Conservation (phyloP, 1,140 invertebrate species). For the Calephelis nemesis region DNA sequence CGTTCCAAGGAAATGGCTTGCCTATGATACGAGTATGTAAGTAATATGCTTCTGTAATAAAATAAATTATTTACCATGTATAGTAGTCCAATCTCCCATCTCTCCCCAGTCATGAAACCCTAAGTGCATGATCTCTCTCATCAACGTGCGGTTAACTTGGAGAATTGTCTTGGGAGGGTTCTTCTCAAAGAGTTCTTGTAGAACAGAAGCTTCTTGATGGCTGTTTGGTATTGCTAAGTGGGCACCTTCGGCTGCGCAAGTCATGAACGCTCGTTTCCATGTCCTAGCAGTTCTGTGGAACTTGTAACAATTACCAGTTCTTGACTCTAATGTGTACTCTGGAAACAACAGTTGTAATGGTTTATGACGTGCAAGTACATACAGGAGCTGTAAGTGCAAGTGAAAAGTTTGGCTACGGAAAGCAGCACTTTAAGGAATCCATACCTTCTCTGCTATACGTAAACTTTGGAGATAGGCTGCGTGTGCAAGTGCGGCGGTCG, state of each 20-base stretch:
- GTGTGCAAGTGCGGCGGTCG: no score
- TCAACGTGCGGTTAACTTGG: slow-evolving; percentile 9
- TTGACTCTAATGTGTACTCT: slow-evolving; percentile 28
- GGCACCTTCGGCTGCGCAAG: slow-evolving; percentile 32
- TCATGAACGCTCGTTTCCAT: slow-evolving; percentile 34
- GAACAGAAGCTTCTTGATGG: slow-evolving; percentile 25
- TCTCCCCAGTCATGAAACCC: slow-evolving; percentile 39
- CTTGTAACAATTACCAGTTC: slow-evolving; percentile 37
- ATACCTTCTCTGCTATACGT: no score
- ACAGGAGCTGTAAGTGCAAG: no score
- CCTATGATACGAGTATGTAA: no score
- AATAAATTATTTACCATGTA: slow-evolving; percentile 28
- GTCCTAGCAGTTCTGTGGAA: slow-evolving; percentile 28
- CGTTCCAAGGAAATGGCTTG: no score
- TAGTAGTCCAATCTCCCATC: slow-evolving; percentile 32
- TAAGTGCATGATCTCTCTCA: slow-evolving; percentile 29
- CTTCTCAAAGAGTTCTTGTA: slow-evolving; percentile 26
- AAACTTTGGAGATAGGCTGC: no score
- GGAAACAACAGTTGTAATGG: neutral
- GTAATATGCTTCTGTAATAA: no score
- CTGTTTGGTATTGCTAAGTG: slow-evolving; percentile 34
- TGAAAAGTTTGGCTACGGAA: no score
- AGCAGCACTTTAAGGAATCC: no score
- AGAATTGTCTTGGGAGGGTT: slow-evolving; percentile 17
- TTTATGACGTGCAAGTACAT: no score